Conservation (phyloP, 2,888 invertebrate genomes). For the Oasisia sp. region DNA sequence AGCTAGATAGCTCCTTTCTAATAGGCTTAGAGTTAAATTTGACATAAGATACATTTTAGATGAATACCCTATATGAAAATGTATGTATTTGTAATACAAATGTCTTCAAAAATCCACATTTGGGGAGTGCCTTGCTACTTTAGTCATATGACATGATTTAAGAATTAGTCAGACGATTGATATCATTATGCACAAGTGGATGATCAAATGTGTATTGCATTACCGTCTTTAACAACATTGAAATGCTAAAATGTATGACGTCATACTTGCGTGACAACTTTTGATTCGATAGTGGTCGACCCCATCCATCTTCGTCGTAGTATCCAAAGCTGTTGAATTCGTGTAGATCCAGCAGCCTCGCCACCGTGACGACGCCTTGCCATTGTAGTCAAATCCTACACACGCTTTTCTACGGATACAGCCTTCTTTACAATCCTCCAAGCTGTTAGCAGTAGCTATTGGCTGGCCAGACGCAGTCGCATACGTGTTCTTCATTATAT, state of each 20-base stretch:
- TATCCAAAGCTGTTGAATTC: background rate
- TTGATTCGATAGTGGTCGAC: background rate
- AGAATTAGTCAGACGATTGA: background rate
- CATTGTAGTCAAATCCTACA: background rate
- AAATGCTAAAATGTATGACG: background rate
- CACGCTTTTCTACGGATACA: background rate
- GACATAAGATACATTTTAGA: too few relatives aligned
- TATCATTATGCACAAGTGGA: background rate
- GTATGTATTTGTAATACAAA: too few relatives aligned
- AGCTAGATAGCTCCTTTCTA: too few relatives aligned
- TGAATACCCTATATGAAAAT: too few relatives aligned
- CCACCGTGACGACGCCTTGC: background rate
- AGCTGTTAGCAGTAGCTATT: background rate
- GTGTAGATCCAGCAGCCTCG: background rate
- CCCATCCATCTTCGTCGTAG: background rate
- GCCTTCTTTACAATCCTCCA: background rate
- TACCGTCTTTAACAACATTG: too few relatives aligned
- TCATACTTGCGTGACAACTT: background rate
- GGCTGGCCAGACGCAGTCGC: background rate
- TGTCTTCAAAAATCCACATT: too few relatives aligned
- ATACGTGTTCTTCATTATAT: background rate
- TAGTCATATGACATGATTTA: background rate
- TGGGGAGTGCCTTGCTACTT: background rate
- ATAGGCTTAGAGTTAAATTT: too few relatives aligned
- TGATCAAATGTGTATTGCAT: too few relatives aligned